These are phyloP conservation scores for Drosophila merina DNA, from an alignment of 2,888 invertebrate species.

Conservation along the genomic window DNA sequence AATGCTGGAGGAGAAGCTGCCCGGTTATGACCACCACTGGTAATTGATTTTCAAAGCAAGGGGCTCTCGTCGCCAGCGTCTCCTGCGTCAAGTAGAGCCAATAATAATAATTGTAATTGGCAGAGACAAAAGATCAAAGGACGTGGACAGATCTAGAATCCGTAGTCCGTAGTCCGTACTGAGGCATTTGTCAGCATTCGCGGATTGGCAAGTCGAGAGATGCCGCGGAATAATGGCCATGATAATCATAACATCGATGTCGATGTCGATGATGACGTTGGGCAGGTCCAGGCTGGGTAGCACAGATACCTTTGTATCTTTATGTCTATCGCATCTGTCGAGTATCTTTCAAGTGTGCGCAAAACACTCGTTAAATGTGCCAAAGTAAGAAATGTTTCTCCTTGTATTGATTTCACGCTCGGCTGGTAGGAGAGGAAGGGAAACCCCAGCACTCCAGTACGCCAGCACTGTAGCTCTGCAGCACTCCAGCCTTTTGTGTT, in stretches of 20 bases:
- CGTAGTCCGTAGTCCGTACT: slow-evolving; percentile 21
- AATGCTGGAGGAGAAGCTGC: slow-evolving; percentile 53
- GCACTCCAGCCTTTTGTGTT: slow-evolving; percentile 47
- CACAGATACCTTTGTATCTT: slow-evolving; percentile 51
- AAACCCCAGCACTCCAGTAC: slow-evolving; percentile 11
- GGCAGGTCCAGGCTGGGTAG: slow-evolving; percentile 19
- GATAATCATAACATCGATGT: slow-evolving; percentile 52
- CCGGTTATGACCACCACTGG: slow-evolving; percentile 63
- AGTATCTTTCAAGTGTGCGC: slow-evolving; percentile 66
- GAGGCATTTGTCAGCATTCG: slow-evolving; percentile 36
- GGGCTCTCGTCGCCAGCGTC: slow-evolving; percentile 55
- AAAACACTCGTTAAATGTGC: slow-evolving; percentile 78
- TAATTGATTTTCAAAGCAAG: slow-evolving; percentile 73
- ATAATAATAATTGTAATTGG: slow-evolving; percentile 77
- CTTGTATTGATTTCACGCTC: slow-evolving; percentile 48
- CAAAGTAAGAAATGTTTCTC: slow-evolving; percentile 70
- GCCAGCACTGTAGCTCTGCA: slow-evolving; percentile 36
- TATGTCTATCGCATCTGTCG: slow-evolving; percentile 39
- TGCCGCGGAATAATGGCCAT: slow-evolving; percentile 43
- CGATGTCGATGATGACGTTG: slow-evolving; percentile 68
- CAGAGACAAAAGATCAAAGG: slow-evolving; percentile 71
- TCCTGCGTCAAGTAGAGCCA: slow-evolving; percentile 71
- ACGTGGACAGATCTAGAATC: slow-evolving; percentile 29
- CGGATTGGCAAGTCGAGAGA: slow-evolving; percentile 47
- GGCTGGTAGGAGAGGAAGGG: slow-evolving; percentile 33